Conservation (phyloP, 2,113 vertebrate genomes). For the Paramisgurnus dabryanus region DNA sequence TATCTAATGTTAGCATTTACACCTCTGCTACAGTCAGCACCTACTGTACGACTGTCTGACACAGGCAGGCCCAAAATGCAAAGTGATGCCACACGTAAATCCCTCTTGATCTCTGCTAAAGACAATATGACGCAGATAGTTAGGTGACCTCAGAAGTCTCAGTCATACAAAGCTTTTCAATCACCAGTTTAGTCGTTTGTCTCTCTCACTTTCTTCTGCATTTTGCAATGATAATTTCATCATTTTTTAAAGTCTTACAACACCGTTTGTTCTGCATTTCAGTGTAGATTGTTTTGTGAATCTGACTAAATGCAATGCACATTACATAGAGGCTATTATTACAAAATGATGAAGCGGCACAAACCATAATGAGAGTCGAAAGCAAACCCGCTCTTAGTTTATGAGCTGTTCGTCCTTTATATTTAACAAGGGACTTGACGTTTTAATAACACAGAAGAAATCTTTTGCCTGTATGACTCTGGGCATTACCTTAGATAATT, state of each 20-base stretch:
- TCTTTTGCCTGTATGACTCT: too few relatives aligned
- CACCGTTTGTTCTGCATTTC: not conserved
- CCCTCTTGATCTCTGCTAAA: constrained; percentile 1
- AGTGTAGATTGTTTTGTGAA: too few relatives aligned
- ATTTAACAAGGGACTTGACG: too few relatives aligned
- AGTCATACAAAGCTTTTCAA: not conserved
- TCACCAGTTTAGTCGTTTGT: too few relatives aligned
- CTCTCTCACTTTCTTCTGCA: too few relatives aligned
- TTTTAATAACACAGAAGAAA: too few relatives aligned
- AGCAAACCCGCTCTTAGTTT: too few relatives aligned
- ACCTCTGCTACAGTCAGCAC: constrained; percentile 55
- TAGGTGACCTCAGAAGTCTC: not conserved
- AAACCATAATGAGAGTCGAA: too few relatives aligned
- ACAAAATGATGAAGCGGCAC: not conserved
- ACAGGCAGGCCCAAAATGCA: constrained; percentile 38
- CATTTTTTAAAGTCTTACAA: not conserved
- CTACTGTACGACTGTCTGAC: constrained; percentile 34
- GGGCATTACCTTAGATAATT: too few relatives aligned
- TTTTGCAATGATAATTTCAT: not conserved
- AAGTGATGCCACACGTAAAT: not conserved
- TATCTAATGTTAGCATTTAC: constrained; percentile 66
- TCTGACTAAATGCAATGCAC: too few relatives aligned
- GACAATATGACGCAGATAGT: not conserved
- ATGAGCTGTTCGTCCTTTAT: too few relatives aligned
- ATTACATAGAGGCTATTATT: not conserved